A percentile compares a stretch with the other conserved stretches of the same genome.
These are phyloP conservation scores for Acanthococcus lagerstroemiae DNA, from an alignment of 2,888 invertebrate genomes.

Conservation along the genomic window DNA sequence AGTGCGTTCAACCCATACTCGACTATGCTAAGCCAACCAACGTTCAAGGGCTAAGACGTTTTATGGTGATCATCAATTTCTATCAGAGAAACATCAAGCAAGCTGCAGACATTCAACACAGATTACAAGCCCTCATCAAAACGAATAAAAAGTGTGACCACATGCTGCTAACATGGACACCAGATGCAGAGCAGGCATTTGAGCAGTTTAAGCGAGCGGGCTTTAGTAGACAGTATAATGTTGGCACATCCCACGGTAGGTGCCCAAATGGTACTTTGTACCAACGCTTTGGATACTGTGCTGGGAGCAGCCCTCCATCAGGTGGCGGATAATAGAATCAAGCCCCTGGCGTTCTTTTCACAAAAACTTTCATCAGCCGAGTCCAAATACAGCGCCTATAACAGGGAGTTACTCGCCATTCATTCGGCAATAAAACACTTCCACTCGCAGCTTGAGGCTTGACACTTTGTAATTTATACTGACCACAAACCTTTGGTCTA, in stretches of 20 bases:
- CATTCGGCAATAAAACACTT: too few species aligned
- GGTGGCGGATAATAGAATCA: not conserved
- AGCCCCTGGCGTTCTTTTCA: conserved; percentile 32
- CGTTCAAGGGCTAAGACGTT: not conserved
- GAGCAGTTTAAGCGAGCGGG: conserved; percentile 37
- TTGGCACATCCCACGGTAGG: conserved; percentile 39
- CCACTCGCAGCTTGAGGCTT: conserved; percentile 33
- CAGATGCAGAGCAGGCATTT: conserved; percentile 35
- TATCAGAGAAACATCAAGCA: not conserved
- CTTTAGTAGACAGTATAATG: conserved; percentile 38
- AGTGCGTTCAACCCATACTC: not conserved
- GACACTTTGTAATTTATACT: conserved; percentile 26
- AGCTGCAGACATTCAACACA: not conserved
- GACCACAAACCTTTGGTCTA: conserved; percentile 33
- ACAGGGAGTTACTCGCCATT: conserved; percentile 24
- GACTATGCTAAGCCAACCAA: not conserved
- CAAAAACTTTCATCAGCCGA: conserved; percentile 2
- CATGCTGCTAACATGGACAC: conserved; percentile 34
- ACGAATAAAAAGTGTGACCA: too few species aligned
- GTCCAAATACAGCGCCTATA: not conserved
- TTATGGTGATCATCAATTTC: not conserved
- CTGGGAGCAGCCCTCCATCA: conserved; percentile 42
- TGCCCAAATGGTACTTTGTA: conserved; percentile 38
- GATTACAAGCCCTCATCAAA: not conserved
- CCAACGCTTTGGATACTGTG: too few species aligned